These are phyloP conservation scores for Hydroisotoma schaefferi DNA, from an alignment of 2,888 invertebrate species.

Conservation along the genomic window DNA sequence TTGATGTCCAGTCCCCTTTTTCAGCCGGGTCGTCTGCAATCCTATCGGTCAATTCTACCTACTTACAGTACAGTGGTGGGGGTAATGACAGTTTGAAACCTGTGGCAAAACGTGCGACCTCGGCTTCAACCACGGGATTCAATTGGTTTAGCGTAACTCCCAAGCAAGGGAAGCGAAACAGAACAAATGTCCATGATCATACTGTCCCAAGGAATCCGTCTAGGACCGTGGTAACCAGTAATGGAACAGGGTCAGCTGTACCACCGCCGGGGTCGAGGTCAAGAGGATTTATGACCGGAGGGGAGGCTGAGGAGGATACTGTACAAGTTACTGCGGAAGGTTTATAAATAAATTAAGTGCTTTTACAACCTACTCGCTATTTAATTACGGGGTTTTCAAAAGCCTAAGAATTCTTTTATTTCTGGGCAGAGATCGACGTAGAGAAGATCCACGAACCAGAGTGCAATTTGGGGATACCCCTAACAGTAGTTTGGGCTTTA, in stretches of 20 bases:
- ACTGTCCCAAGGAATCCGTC: no score
- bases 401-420: not conserved
- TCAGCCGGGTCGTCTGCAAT: no score
- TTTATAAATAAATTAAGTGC: no score
- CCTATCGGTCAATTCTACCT: not conserved
- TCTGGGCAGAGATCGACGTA: not conserved
- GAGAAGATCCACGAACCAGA: not conserved
- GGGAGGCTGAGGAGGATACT: not conserved
- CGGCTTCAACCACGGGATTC: slow-evolving; percentile 9
- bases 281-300: not conserved
- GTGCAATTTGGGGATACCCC: slow-evolving; percentile 1
- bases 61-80: no score
- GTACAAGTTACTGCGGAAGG: not conserved
- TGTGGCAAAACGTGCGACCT: not conserved
- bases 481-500: slow-evolving; percentile 41
- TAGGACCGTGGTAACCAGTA: no score
- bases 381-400: no score
- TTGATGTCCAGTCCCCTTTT: not conserved
- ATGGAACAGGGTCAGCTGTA: no score
- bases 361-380: no score
- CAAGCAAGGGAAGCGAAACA: slow-evolving; percentile 4
- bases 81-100: no score
- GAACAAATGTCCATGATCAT: slow-evolving; percentile 6
- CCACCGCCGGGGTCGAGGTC: no score
- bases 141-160: slow-evolving; percentile 32